A percentile compares a stretch with the other conserved stretches of the same genome.
phyloP scores from a whole-genome alignment of 2,797 vertebrate genomes.

The Pachyuromys duprasi region DNA sequence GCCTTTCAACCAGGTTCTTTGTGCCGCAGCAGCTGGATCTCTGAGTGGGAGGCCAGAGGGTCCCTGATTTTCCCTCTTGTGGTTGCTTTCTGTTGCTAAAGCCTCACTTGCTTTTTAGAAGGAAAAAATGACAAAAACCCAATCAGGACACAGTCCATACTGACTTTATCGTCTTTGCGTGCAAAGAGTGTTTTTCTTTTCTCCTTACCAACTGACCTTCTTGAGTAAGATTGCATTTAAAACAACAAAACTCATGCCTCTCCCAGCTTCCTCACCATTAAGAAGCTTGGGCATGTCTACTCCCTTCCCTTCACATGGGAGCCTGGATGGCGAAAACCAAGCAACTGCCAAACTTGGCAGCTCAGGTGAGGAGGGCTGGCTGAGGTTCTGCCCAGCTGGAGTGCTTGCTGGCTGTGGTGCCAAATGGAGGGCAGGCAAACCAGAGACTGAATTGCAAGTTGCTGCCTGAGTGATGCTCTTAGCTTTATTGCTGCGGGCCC shows the following conservation, averaged over 20 bases:
- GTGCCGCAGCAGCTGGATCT: constrained; percentile 81
- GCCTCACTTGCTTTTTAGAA: constrained; percentile 29
- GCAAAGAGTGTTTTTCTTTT: constrained; percentile 6
- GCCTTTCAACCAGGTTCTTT: constrained; percentile 78
- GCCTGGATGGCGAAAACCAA: constrained; percentile 65
- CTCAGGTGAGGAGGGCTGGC: constrained; percentile 84
- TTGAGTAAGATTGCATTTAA: constrained; percentile 30
- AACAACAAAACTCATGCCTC: neutral
- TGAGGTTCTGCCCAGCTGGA: constrained; percentile 77
- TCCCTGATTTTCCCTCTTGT: neutral
- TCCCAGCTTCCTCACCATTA: constrained; percentile 46
- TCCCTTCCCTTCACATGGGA: constrained; percentile 47
- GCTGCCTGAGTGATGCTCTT: constrained; percentile 76
- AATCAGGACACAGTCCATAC: neutral
- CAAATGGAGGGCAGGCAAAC: constrained; percentile 75
- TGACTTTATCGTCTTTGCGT: neutral
- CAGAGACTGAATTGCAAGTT: constrained; percentile 50
- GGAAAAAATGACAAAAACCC: constrained; percentile 53
- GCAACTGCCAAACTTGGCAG: constrained; percentile 78
- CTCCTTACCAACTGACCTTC: neutral
- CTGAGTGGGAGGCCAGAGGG: constrained; percentile 62
- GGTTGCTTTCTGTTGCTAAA: constrained; percentile 51
- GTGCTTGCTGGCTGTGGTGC: constrained; percentile 56
- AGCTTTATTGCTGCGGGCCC: constrained; percentile 7
- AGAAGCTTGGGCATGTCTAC: constrained; percentile 50